phyloP scores from a whole-genome alignment of 2,888 invertebrate genomes.

The Chalcis sispes region DNA sequence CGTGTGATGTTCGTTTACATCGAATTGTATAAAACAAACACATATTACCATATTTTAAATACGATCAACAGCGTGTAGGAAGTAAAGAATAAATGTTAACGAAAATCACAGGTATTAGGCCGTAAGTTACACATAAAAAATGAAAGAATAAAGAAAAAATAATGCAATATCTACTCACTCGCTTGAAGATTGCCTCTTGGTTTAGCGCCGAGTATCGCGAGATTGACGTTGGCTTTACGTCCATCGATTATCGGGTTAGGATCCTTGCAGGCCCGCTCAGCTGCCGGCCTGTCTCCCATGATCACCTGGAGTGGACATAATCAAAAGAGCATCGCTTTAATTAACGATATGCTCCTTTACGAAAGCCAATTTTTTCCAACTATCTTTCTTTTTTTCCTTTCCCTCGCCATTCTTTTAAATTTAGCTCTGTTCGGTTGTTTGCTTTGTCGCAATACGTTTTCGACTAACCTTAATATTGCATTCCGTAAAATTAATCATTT shows the following conservation, averaged over 20 bases:
- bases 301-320: conserved; percentile 86
- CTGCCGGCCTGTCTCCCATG: conserved; percentile 96
- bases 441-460: neutral
- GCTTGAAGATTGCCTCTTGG: conserved; percentile 92
- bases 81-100: neutral
- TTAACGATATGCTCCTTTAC: conserved; percentile 54
- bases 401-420: neutral
- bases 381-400: neutral
- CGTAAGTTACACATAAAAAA: neutral
- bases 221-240: conserved; percentile 97
- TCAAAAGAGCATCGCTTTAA: conserved; percentile 62
- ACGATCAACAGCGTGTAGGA: neutral
- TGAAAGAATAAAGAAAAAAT: conserved; percentile 5
- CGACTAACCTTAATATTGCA: neutral
- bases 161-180: conserved; percentile 78
- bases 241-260: conserved; percentile 99
- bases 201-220: conserved; percentile 98
- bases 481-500: neutral
- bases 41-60: neutral
- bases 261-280: conserved; percentile 97
- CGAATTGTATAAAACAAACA: neutral
- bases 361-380: too few relatives aligned
- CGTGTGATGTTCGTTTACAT: conserved; percentile 1
- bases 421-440: neutral
- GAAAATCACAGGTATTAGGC: neutral